These are phyloP conservation scores for Bombylius major DNA, from an alignment of 2,888 invertebrate genomes.

Conservation along the genomic window DNA sequence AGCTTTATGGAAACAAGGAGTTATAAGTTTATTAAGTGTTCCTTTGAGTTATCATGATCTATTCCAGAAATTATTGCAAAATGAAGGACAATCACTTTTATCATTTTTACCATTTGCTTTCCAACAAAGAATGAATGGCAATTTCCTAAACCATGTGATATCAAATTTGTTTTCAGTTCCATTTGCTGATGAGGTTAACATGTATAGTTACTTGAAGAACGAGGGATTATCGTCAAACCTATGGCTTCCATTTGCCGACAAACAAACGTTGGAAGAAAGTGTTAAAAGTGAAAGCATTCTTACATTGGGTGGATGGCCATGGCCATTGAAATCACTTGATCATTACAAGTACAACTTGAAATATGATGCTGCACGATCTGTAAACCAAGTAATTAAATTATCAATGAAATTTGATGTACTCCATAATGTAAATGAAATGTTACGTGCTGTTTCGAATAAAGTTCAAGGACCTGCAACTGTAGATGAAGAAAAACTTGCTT, in stretches of 20 bases:
- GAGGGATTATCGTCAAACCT: slow-evolving; percentile 11
- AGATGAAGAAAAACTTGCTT: slow-evolving; percentile 14
- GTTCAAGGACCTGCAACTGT: slow-evolving; percentile 8
- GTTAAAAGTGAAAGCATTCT: slow-evolving; percentile 3
- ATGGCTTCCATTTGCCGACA: slow-evolving; percentile 10
- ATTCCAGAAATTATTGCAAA: slow-evolving; percentile 10
- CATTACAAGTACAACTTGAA: slow-evolving; percentile 13
- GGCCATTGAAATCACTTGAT: slow-evolving; percentile 11
- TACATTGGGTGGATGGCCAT: slow-evolving; percentile 2
- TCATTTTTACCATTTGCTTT: slow-evolving; percentile 12
- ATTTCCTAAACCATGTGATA: slow-evolving; percentile 2
- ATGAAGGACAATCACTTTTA: slow-evolving; percentile 4
- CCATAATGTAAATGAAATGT: slow-evolving; percentile 5
- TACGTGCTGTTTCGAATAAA: neutral
- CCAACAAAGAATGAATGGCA: slow-evolving; percentile 7
- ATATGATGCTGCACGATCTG: slow-evolving; percentile 13
- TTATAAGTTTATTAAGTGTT: slow-evolving; percentile 14
- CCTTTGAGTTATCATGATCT: slow-evolving; percentile 16
- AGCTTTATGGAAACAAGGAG: slow-evolving; percentile 11
- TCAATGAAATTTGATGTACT: slow-evolving; percentile 11
- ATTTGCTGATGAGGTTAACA: slow-evolving; percentile 11
- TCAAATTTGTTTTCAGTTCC: slow-evolving; percentile 11
- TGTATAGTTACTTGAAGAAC: slow-evolving; percentile 1
- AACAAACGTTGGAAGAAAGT: slow-evolving; percentile 9
- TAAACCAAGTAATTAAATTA: slow-evolving; percentile 13